Base-by-base conservation (phyloP, 1,140 invertebrate species). In the Drosophila subobscura region DNA sequence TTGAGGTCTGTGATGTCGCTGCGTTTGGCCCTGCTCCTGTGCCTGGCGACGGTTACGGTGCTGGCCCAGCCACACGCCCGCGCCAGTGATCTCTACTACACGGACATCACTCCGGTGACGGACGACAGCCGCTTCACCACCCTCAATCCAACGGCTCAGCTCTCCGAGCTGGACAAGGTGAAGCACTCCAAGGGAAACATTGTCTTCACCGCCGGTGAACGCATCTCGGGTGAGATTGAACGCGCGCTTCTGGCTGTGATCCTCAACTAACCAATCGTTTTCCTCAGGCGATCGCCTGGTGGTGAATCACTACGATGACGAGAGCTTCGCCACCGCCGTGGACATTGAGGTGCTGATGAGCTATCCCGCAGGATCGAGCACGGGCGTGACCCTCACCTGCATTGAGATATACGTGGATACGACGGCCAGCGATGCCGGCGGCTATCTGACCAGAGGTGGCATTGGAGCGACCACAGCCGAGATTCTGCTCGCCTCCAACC, bases 371-470 rank as follows among this genome's bases (percentile, higher is more conserved):
- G 46, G 33, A 4, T 44, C 49, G 5, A 57, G 49, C 2, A 74
- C 63, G 1, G 74, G 73, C 3, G 56, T 66, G 25, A 88, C 72
- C 1, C 41, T 91, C 37, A 91, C 79, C 37, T 53, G 49, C 57
- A 77, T 91, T 29, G 81, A 91, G 50, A 80, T 91, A 49, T 90
- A 88, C 45, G 83, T 84, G 65, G 83, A 90, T 41, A 57, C 74
- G 22, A 66, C 86, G 16, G 66, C 72, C 2, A 60, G 77, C 4
- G 86, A 89, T 68, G 77, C 79, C 0, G 60, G 72, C 12, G 72
- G 79, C 6, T 89, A 67, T 44, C 75, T 91, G 42, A 70, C 49
- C 2, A 67, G 63, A 2, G 90, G 90, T 1, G 86, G 77, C 40
- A 83, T 91, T 29, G 76, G 85, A 5, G 49, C 71, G 44, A 73